These are phyloP conservation scores for Eupeodes luniger DNA, from an alignment of 2,888 invertebrate species.

Conservation along the genomic window DNA sequence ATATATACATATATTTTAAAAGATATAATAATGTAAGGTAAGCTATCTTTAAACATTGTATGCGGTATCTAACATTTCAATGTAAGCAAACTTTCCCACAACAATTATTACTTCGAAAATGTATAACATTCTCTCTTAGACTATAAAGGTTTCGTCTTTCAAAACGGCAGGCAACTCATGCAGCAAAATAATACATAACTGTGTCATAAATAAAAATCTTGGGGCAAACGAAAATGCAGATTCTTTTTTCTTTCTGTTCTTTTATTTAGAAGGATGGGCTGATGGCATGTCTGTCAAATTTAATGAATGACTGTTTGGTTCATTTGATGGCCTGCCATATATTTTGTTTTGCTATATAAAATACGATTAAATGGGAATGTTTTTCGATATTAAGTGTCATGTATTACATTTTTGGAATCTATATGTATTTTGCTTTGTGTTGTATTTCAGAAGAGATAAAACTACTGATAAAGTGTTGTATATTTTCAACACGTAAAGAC, in stretches of 20 bases:
- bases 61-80: no score
- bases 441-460: background rate
- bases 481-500: background rate
- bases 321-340: slow-evolving; percentile 26
- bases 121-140: background rate
- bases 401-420: slow-evolving; percentile 3
- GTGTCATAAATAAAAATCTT: slow-evolving; percentile 40
- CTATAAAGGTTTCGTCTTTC: slow-evolving; percentile 2
- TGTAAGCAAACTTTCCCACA: no score
- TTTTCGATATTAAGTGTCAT: slow-evolving; percentile 29
- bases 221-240: slow-evolving; percentile 30
- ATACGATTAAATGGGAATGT: slow-evolving; percentile 13
- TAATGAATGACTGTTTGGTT: slow-evolving; percentile 43
- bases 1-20: no score
- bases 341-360: slow-evolving; percentile 25
- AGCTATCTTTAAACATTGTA: no score
- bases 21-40: no score
- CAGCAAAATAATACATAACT: slow-evolving; percentile 32
- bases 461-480: background rate
- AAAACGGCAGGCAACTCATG: background rate
- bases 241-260: slow-evolving; percentile 4
- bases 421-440: background rate
- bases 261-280: slow-evolving; percentile 11
- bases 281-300: slow-evolving; percentile 30
- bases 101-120: background rate